A percentile compares a stretch with the other conserved stretches of the same genome.
Evolutionary conservation across 2,797 vertebrate species (phyloP).

Genomic region (Gobionotothen gibberifrons): DNA sequence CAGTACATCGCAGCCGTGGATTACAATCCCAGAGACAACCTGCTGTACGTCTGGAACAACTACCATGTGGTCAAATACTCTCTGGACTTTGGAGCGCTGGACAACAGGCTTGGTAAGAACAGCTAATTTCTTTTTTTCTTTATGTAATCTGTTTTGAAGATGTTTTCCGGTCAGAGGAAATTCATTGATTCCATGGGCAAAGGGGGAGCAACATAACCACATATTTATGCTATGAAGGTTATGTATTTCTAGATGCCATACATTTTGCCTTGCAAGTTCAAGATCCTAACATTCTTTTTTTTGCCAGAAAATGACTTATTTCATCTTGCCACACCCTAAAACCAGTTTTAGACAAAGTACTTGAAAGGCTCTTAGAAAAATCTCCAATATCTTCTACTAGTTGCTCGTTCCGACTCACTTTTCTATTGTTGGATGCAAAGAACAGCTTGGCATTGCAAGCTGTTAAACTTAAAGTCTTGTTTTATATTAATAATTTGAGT

Average conservation of each 20-base stretch:
- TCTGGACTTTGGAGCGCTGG: slow-evolving; percentile 94
- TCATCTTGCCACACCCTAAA: neutral
- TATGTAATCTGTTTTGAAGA: neutral
- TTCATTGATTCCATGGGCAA: neutral
- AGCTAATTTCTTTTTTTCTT: neutral
- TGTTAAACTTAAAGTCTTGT: neutral
- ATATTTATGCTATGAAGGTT: neutral
- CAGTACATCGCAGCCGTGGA: slow-evolving; percentile 99
- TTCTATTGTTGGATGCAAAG: slow-evolving; percentile 8
- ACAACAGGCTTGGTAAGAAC: slow-evolving; percentile 92
- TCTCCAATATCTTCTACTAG: neutral
- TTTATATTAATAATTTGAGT: slow-evolving; percentile 5
- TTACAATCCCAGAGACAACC: slow-evolving; percentile 98
- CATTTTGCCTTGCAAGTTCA: neutral
- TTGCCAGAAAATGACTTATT: neutral
- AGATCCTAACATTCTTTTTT: neutral
- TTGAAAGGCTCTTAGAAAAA: slow-evolving; percentile 4
- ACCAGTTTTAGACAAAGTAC: neutral
- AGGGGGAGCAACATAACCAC: neutral
- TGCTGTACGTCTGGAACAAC: slow-evolving; percentile 99
- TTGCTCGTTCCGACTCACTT: slow-evolving; percentile 1
- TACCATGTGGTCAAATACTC: slow-evolving; percentile 98
- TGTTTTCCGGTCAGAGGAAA: neutral
- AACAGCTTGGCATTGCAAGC: neutral
- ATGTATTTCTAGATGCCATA: too few relatives aligned